Evolutionary conservation across 2,888 invertebrate species (phyloP).

Genomic region (Dasypogon diadema): DNA sequence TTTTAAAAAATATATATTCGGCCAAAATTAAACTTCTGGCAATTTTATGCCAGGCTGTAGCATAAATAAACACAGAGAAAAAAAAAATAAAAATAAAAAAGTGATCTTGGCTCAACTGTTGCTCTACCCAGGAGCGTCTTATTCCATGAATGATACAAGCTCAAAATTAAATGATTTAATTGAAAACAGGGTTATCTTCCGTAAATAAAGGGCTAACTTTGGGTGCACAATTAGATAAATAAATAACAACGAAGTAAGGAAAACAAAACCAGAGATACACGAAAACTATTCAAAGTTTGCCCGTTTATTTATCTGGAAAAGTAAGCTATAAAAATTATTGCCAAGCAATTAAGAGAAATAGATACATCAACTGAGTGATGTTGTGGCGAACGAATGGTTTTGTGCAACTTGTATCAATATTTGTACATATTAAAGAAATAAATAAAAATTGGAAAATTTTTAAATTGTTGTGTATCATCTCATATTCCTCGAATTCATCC

Average conservation of each 20-base stretch:
- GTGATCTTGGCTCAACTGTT: background rate
- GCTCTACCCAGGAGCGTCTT: conserved; percentile 19
- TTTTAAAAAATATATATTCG: conserved; percentile 38
- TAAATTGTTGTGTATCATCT: conserved; percentile 50
- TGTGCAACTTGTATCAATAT: conserved; percentile 52
- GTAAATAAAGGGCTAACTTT: conserved; percentile 27
- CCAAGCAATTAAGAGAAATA: conserved; percentile 29
- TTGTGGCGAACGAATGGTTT: conserved; percentile 20
- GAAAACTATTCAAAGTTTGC: conserved; percentile 24
- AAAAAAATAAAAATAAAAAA: background rate
- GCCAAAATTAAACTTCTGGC: conserved; percentile 44
- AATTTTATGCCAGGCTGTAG: conserved; percentile 50
- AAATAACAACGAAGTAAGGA: background rate
- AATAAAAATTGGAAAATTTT: conserved; percentile 46
- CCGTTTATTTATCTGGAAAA: conserved; percentile 15
- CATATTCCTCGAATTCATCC: conserved; percentile 43
- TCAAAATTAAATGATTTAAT: conserved; percentile 6
- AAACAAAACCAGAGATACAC: too few relatives aligned
- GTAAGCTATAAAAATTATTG: conserved; percentile 24
- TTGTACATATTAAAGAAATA: conserved; percentile 48
- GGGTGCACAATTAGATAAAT: conserved; percentile 17
- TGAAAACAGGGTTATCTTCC: conserved; percentile 44
- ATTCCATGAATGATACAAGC: conserved; percentile 48
- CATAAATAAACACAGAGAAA: background rate
- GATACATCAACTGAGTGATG: background rate